Conservation (phyloP, 2,888 invertebrate genomes). For the Xestia sexstrigata region DNA sequence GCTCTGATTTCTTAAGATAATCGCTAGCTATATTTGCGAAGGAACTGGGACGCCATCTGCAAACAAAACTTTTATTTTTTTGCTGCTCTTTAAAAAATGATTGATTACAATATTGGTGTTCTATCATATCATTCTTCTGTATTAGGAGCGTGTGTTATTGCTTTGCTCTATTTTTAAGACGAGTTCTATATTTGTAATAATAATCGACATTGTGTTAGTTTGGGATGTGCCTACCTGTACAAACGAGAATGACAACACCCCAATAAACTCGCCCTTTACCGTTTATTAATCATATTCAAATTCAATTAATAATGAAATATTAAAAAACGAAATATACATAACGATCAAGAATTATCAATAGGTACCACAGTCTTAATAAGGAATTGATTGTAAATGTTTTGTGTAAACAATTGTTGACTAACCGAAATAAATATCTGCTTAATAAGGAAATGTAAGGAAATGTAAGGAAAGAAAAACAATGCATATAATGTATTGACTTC, state of each 20-base stretch:
- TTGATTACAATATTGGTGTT: too few relatives aligned
- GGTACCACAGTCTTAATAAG: too few relatives aligned
- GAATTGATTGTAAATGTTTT: too few relatives aligned
- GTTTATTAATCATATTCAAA: background rate
- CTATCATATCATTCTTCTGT: background rate
- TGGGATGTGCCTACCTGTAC: background rate
- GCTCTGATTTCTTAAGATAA: slow-evolving; percentile 59
- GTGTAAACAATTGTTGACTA: too few relatives aligned
- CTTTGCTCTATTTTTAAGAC: background rate
- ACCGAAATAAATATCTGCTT: background rate
- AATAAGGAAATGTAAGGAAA: background rate
- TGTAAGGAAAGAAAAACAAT: background rate
- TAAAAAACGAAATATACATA: background rate
- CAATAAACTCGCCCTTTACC: background rate
- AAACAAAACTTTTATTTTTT: background rate
- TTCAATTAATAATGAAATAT: background rate
- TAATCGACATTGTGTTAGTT: background rate
- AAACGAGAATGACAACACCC: background rate
- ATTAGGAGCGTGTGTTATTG: background rate
- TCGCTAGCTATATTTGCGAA: slow-evolving; percentile 69
- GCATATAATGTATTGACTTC: background rate
- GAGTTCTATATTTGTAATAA: background rate
- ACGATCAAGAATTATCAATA: background rate
- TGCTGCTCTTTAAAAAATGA: background rate
- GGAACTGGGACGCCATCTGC: slow-evolving; percentile 77